phyloP scores from a whole-genome alignment of 2,797 vertebrate genomes.

The Cichlasoma orientale region DNA sequence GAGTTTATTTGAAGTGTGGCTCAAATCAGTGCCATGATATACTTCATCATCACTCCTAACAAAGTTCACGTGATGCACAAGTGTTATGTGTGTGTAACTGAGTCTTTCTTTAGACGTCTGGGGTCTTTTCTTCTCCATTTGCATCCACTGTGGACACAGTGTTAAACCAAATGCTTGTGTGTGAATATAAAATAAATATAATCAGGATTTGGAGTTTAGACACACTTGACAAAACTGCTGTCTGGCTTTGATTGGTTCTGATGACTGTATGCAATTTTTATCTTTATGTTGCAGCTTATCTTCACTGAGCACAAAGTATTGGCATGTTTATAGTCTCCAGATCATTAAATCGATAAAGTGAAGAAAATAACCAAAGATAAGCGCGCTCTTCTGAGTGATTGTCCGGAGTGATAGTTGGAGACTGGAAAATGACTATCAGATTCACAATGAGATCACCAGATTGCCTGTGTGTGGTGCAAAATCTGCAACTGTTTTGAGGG shows the following conservation, averaged over 20 bases:
- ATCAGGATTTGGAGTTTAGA: neutral
- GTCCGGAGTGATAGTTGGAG: neutral
- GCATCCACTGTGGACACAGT: neutral
- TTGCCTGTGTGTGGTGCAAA: neutral
- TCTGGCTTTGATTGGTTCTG: neutral
- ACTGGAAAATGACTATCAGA: slow-evolving; percentile 1
- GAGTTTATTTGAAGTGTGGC: neutral
- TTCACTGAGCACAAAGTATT: neutral
- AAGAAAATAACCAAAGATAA: slow-evolving; percentile 12
- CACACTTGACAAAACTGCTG: neutral
- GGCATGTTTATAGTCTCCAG: neutral
- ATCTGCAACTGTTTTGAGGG: neutral
- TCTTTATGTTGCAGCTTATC: slow-evolving; percentile 2
- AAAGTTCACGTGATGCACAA: slow-evolving; percentile 2
- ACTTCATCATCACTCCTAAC: neutral
- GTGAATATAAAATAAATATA: neutral
- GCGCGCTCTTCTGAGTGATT: neutral
- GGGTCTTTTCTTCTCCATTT: neutral
- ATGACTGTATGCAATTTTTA: neutral
- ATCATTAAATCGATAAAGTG: slow-evolving; percentile 11
- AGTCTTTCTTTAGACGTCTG: neutral
- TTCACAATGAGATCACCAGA: neutral
- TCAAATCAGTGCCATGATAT: neutral
- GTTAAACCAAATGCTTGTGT: neutral
- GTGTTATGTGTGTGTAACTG: neutral